Conservation (phyloP, 2,797 vertebrate species). For the Chelonia mydas region DNA sequence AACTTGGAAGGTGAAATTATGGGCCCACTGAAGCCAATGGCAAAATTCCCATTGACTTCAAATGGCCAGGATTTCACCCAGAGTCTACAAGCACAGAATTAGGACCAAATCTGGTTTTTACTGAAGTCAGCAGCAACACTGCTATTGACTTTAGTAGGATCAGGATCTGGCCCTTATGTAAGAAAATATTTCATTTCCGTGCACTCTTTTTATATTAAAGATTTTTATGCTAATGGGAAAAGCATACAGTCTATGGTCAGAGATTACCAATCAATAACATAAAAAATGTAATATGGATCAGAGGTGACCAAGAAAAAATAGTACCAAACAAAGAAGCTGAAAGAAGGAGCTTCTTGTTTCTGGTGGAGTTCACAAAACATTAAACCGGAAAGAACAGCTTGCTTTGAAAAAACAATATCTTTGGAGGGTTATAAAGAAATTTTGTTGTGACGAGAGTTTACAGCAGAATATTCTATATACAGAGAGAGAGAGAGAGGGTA, state of each 20-base stretch:
- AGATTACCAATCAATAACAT: neutral
- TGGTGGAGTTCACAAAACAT: constrained; percentile 1
- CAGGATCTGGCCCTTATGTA: neutral
- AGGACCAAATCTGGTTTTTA: constrained; percentile 28
- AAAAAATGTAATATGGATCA: neutral
- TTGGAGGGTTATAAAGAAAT: constrained; percentile 16
- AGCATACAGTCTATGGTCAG: neutral
- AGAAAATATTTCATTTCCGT: constrained; percentile 47
- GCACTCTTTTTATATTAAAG: constrained; percentile 14
- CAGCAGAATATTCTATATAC: constrained; percentile 6
- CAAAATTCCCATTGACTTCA: constrained; percentile 27
- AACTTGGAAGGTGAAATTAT: constrained; percentile 7
- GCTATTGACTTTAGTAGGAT: neutral
- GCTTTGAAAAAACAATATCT: constrained; percentile 17
- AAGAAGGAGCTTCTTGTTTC: neutral
- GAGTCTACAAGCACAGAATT: neutral
- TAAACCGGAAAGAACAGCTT: constrained; percentile 18
- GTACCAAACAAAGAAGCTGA: neutral
- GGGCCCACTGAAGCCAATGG: constrained; percentile 26
- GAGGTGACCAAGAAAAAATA: neutral
- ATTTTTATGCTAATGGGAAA: neutral
- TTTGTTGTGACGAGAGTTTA: constrained; percentile 2
- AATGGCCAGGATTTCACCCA: constrained; percentile 28
- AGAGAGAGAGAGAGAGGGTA: neutral
- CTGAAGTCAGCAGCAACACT: neutral